These are phyloP conservation scores for Argyra leucocephala DNA, from an alignment of 2,888 invertebrate species.

Conservation along the genomic window DNA sequence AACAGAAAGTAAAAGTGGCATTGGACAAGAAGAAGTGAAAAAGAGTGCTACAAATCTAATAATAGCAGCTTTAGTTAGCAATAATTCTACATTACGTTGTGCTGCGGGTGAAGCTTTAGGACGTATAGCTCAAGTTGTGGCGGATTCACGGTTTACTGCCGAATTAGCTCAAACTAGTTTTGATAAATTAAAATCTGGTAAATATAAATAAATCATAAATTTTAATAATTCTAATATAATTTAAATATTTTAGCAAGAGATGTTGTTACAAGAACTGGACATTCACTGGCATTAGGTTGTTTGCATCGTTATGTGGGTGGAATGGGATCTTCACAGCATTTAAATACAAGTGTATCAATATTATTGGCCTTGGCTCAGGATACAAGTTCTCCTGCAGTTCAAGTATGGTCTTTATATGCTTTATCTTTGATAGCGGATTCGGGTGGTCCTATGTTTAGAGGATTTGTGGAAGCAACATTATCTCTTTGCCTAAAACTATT, in stretches of 20 bases:
- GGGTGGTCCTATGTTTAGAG: constrained; percentile 97
- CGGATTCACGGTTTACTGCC: constrained; percentile 77
- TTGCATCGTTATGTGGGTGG: constrained; percentile 92
- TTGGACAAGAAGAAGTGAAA: constrained; percentile 84
- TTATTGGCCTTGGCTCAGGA: constrained; percentile 90
- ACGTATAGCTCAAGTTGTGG: constrained; percentile 80
- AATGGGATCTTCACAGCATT: constrained; percentile 89
- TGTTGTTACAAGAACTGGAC: constrained; percentile 75
- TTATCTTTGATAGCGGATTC: constrained; percentile 92
- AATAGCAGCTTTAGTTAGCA: constrained; percentile 65
- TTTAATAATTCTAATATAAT: not conserved
- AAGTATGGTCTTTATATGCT: constrained; percentile 96
- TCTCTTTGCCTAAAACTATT: constrained; percentile 82
- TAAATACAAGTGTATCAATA: constrained; percentile 89
- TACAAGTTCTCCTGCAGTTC: constrained; percentile 84
- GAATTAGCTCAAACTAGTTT: constrained; percentile 84
- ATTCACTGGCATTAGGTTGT: constrained; percentile 89
- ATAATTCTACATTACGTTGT: constrained; percentile 74
- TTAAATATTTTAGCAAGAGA: constrained; percentile 53
- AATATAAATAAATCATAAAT: not conserved
- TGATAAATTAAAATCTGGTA: constrained; percentile 64
- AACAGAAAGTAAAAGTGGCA: constrained; percentile 72
- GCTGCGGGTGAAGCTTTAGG: constrained; percentile 93
- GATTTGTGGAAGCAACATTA: constrained; percentile 90
- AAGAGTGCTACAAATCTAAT: constrained; percentile 73